These are phyloP conservation scores for Phacellophora camtschatica DNA, from an alignment of 30 jellyfish, hydroid and myxozoan species.

Conservation along the genomic window DNA sequence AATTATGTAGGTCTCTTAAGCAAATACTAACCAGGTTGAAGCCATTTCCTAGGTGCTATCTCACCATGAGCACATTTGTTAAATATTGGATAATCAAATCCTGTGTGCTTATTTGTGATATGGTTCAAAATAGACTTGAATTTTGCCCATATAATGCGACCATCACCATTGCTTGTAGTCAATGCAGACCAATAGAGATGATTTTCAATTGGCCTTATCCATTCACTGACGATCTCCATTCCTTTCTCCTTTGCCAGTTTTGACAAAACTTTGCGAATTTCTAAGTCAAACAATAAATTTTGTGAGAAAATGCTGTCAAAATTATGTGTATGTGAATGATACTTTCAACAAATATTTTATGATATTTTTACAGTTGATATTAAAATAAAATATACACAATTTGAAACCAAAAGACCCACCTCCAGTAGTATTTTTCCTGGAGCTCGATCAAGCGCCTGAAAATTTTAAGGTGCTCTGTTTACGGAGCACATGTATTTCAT, in stretches of 20 bases:
- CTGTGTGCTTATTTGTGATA: slow-evolving; percentile 20
- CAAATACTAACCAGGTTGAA: slow-evolving; percentile 11
- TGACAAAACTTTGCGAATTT: slow-evolving; percentile 38
- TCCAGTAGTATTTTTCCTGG: too few species aligned
- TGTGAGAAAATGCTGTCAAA: too few species aligned
- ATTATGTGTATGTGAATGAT: too few species aligned
- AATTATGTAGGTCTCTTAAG: too few species aligned
- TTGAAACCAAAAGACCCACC: too few species aligned
- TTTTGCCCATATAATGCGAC: slow-evolving; percentile 39
- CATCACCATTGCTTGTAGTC: slow-evolving; percentile 54
- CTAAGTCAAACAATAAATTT: too few species aligned
- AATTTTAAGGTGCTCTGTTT: too few species aligned
- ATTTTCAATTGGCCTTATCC: slow-evolving; percentile 46
- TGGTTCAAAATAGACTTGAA: slow-evolving; percentile 36
- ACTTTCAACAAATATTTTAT: too few species aligned
- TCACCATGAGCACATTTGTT: slow-evolving; percentile 47
- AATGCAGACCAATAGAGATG: slow-evolving; percentile 49
- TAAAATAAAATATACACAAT: too few species aligned
- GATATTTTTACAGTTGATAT: too few species aligned
- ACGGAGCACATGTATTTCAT: background rate
- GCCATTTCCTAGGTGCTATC: slow-evolving; percentile 39
- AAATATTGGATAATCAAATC: slow-evolving; percentile 9
- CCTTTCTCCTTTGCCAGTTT: slow-evolving; percentile 33
- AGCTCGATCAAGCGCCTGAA: background rate
- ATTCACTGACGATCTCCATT: slow-evolving; percentile 6